These are phyloP conservation scores for Valencia hispanica DNA, from an alignment of 2,797 vertebrate species.

Conservation along the genomic window DNA sequence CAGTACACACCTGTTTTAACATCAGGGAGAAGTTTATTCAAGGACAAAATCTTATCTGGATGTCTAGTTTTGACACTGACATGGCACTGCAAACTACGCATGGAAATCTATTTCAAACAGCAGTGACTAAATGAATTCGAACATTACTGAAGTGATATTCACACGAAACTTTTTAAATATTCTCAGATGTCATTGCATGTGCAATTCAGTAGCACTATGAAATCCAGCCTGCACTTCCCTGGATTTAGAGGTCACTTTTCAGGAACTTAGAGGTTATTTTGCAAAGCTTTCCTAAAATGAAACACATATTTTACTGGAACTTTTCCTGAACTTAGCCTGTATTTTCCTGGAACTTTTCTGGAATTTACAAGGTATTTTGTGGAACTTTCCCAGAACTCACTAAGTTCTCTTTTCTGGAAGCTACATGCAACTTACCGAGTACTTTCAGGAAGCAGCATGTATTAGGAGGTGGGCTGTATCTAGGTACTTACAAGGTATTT, in stretches of 20 bases:
- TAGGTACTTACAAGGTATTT: background rate
- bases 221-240: background rate
- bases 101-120: conserved; percentile 28
- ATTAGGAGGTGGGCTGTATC: background rate
- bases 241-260: background rate
- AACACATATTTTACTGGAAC: background rate
- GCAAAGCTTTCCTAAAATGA: background rate
- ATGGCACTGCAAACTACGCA: conserved; percentile 42
- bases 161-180: conserved; percentile 72
- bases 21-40: conserved; percentile 43
- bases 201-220: conserved; percentile 53
- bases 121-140: conserved; percentile 37
- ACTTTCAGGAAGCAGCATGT: background rate
- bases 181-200: conserved; percentile 66
- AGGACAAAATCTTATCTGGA: conserved; percentile 58
- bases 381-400: background rate
- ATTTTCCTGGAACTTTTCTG: background rate
- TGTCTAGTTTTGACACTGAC: conserved; percentile 52
- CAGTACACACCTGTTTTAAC: conserved; percentile 36
- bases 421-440: background rate
- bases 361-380: background rate
- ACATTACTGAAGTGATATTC: conserved; percentile 34
- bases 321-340: background rate
- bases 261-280: background rate
- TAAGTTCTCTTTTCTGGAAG: background rate